Conservation (phyloP, 1,140 invertebrate species). For the Campodea augens region DNA sequence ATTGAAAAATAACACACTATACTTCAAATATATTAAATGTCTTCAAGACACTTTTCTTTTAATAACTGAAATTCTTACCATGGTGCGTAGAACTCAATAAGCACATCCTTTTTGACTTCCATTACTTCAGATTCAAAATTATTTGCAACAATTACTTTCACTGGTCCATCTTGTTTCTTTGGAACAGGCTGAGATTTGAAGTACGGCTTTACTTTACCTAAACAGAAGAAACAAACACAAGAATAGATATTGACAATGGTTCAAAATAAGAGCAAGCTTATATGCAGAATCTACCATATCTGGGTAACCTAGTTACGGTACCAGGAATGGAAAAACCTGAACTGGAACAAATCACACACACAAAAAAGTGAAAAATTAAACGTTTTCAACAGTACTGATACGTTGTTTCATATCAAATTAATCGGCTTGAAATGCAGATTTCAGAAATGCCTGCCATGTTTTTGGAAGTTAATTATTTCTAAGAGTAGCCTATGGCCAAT, state of each 20-base stretch:
- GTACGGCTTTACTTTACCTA: constrained; percentile 24
- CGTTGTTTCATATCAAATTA: too few relatives aligned
- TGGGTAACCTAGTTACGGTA: too few relatives aligned
- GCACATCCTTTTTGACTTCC: constrained; percentile 22
- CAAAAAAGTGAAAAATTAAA: too few relatives aligned
- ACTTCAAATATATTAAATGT: too few relatives aligned
- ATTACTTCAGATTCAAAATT: constrained; percentile 27
- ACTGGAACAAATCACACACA: constrained; percentile 25
- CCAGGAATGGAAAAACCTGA: too few relatives aligned
- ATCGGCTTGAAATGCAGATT: too few relatives aligned
- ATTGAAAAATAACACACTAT: too few relatives aligned
- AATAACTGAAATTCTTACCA: constrained; percentile 15
- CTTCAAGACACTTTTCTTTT: not conserved
- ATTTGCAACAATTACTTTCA: constrained; percentile 26
- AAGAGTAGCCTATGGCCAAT: too few relatives aligned
- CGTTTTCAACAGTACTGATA: too few relatives aligned
- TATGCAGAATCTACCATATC: too few relatives aligned
- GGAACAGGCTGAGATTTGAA: constrained; percentile 29
- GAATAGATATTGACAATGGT: constrained; percentile 3
- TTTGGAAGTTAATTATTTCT: too few relatives aligned
- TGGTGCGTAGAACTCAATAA: constrained; percentile 32
- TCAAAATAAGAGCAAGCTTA: constrained; percentile 9
- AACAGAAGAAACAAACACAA: not conserved
- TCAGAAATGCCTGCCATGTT: too few relatives aligned
- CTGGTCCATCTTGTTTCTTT: constrained; percentile 25